Base-by-base conservation (phyloP, 37 sponge, comb jelly and placozoan species). In the Geodia barretti region DNA sequence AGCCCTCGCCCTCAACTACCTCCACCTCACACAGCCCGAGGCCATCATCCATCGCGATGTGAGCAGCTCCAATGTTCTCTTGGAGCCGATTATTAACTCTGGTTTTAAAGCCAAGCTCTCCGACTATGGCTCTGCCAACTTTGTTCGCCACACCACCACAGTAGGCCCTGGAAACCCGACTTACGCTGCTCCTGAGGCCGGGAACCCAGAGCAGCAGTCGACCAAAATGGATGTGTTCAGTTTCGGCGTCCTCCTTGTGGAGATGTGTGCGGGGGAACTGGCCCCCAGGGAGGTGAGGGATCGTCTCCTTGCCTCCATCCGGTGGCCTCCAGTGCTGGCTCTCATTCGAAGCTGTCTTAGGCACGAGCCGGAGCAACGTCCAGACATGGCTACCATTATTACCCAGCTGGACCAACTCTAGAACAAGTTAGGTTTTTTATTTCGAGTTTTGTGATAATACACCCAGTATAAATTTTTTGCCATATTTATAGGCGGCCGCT, bases 221-320 rank as follows among this genome's bases (percentile, higher is more conserved):
- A 77, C 88, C 19, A 87, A 87, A 36, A 86, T 92, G 80, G 92
- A 92, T 62, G 87, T 86, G n/a, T 91, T 68, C 80, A 91, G 92
- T 41, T 86, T 79, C 64, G 92, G 92, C 1, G 67, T 91, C 0
- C 76, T 91, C 32, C 68, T 83, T 70, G n/a, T 83, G 25, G 92
- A 91, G 76, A 80, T 91, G 83, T 72, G 73, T 39, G 30, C 80
- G 54, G 72, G 78, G 7, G 41, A 77, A 32, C 74, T 85, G 9
- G 82, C 86, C 32, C 82, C 84, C 31, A 29, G 3, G 3, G 69
- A 42, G 38, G 30, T 39, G 0, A 26, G 2, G 25, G 34, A 30
- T 26, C 34, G 29, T 0, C 30, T 17, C 34, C 40, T 40, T 34
- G 32, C 29, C 41, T 3, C 28, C 28, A 25, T 39, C 42, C 24